Evolutionary conservation across 2,113 vertebrate species (phyloP), one percentile per base, ranked within the genome.

Genomic region (Amazona vittata): DNA sequence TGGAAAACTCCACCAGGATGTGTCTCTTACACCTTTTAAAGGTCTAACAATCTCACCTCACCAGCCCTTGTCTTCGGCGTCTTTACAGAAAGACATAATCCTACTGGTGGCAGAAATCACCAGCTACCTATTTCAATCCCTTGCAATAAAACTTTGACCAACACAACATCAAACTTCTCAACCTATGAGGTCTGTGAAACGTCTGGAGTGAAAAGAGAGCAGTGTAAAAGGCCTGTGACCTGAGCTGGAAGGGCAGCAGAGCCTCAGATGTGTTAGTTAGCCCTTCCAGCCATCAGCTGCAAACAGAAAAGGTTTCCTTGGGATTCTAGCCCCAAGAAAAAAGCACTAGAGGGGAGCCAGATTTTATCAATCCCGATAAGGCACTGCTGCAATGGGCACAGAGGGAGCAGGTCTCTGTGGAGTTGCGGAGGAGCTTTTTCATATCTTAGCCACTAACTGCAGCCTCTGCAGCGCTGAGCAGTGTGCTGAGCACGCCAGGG

Each of bases 371-470:
- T 60, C 17, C 71, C 17, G 37, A 3, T 13, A 31, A 80, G 33
- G 26, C 35, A 59, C 21, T 24, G 11, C 26, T 53, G 3, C 1
- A 2, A 28, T 19, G 50, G 50, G 46, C 57, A 53, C 43, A 41
- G 63, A 53, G 5, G 5, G 28, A 73, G 19, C 15, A 28, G 33
- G 29, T 78, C 7, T 52, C 50, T 53, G 17, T 14, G 47, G 21
- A 17, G 21, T 50, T 83, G 60, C 33, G 69, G 33, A 91, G 60
- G 15, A 59, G 31, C 21, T 84, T 60, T 5, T 2, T 50, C 4
- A 1, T 24, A 59, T 9, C 28, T 50, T 0, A 1, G 37, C 4
- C 20, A 28, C 0, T 1, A 65, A 50, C 22, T 53, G 55, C 24
- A 47, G 4, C 37, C 49, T 57, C 60, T 21, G 20, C 35, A 35